phyloP scores from a whole-genome alignment of 2,113 vertebrate genomes.

The Amazona vittata region DNA sequence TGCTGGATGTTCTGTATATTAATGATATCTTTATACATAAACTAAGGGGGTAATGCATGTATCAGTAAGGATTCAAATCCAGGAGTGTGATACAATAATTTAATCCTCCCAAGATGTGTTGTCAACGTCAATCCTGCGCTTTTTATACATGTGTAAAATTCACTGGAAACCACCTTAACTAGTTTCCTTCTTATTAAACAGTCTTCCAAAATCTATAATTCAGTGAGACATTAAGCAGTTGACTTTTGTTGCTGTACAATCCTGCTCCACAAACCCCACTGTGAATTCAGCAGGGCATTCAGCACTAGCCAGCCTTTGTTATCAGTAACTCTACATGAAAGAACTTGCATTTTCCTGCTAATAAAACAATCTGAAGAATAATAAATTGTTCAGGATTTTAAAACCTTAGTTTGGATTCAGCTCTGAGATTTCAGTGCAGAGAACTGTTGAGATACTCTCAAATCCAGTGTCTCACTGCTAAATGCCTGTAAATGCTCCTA shows the following conservation, averaged over 20 bases:
- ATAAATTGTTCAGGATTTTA: conserved; percentile 58
- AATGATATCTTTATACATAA: background rate
- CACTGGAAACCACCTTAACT: conserved; percentile 69
- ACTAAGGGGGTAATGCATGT: background rate
- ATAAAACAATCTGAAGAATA: conserved; percentile 60
- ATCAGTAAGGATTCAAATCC: conserved; percentile 20
- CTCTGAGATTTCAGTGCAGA: conserved; percentile 23
- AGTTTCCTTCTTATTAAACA: conserved; percentile 76
- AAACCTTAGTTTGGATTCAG: conserved; percentile 51
- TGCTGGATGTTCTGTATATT: conserved; percentile 10
- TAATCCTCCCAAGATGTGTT: conserved; percentile 47
- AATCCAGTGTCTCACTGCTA: conserved; percentile 22
- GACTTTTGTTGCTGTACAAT: conserved; percentile 75
- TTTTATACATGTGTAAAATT: conserved; percentile 59
- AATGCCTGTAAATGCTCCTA: background rate
- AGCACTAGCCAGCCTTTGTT: conserved; percentile 67
- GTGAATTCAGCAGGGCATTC: conserved; percentile 76
- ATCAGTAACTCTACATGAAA: conserved; percentile 74
- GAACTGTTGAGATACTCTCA: background rate
- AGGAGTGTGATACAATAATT: conserved; percentile 56
- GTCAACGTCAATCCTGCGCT: conserved; percentile 26
- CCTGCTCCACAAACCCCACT: conserved; percentile 63
- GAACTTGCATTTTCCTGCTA: conserved; percentile 68
- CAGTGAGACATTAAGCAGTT: conserved; percentile 75
- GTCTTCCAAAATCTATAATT: conserved; percentile 78